phyloP scores from a whole-genome alignment of 2,888 invertebrate species.

The Drosophila nigricruria region DNA sequence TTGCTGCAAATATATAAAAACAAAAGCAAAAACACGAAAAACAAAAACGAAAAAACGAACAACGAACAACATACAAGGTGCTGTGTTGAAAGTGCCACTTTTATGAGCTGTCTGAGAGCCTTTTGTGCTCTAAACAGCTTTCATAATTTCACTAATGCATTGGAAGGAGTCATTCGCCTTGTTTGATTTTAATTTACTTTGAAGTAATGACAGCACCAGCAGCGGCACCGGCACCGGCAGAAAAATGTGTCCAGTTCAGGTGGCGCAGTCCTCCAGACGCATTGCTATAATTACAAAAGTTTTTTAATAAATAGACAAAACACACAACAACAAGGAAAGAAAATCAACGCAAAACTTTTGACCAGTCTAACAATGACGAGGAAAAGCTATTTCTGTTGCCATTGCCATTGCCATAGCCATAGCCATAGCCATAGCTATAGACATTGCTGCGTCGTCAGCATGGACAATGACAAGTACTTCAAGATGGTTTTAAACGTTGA shows the following conservation, averaged over 20 bases:
- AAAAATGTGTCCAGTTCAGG: slow-evolving; percentile 47
- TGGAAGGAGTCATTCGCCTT: slow-evolving; percentile 36
- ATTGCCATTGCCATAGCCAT: slow-evolving; percentile 2
- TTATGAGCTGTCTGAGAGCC: slow-evolving; percentile 45
- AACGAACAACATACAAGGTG: slow-evolving; percentile 21
- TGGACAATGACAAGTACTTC: slow-evolving; percentile 60
- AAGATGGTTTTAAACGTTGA: slow-evolving; percentile 58
- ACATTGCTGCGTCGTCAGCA: slow-evolving; percentile 45
- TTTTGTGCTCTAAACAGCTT: slow-evolving; percentile 31
- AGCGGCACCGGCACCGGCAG: not conserved
- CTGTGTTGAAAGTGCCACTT: slow-evolving; percentile 31
- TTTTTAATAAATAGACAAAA: slow-evolving; percentile 82
- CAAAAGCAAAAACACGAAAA: not conserved
- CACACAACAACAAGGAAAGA: slow-evolving; percentile 51
- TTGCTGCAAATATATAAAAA: slow-evolving; percentile 37
- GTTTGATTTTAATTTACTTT: slow-evolving; percentile 59
- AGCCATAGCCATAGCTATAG: slow-evolving; percentile 1
- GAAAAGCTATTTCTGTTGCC: slow-evolving; percentile 22
- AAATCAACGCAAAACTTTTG: slow-evolving; percentile 47
- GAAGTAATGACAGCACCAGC: slow-evolving; percentile 45
- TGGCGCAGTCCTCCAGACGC: slow-evolving; percentile 53
- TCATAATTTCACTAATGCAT: slow-evolving; percentile 53
- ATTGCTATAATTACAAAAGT: slow-evolving; percentile 84
- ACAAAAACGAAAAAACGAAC: not conserved
- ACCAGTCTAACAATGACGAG: slow-evolving; percentile 44